Evolutionary conservation across 2,888 invertebrate genomes (phyloP), one percentile per base, ranked within the genome.

Genomic region (Entomobrya proxima): DNA sequence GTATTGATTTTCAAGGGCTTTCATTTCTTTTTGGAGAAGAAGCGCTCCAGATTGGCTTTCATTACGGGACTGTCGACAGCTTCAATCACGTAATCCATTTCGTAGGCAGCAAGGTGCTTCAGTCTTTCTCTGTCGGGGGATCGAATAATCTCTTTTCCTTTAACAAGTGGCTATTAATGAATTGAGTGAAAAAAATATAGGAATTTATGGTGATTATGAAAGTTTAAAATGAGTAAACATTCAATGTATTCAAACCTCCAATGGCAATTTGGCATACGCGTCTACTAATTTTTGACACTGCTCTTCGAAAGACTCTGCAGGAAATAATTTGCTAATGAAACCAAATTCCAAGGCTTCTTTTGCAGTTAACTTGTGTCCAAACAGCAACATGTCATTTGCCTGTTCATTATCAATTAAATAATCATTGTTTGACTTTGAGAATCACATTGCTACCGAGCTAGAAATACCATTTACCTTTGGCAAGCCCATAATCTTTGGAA

Each of bases 401-500:
- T 81, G 21, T 11, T 13, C 27, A 15, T 30, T 15, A 13, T n/a
- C 35, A 64, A 64, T n/a, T n/a, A 18, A 64, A 52, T 4, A 15
- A 21, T 21, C 37, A 7, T 40, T 69, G 15, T n/a, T 7, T 6
- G 40, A 35, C 30, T 13, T 3, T 35, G 35, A n/a, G n/a, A n/a
- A 6, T 30, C 40, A 40, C 40, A 40, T 9, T 40, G 40, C 6
- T 40, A 40, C 11, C 40, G 6, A 40, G 11, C 11, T 40, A 9
- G 11, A 15, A 47, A 47, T 47, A 47, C n/a, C 5, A 32, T 30
- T 64, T 32, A 81, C 81, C 83, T 67, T 77, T 32, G 83, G 30
- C 9, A 64, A 32, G 11, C 83, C 83, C 83, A 84, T 84, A 4
- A 81, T 81, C 30, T 81, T 81, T 2, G 81, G 81, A 32, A 81